A percentile compares a stretch with the other conserved stretches of the same genome.
phyloP scores from a whole-genome alignment of 2,888 invertebrate genomes.

The Epinotia bilunana region DNA sequence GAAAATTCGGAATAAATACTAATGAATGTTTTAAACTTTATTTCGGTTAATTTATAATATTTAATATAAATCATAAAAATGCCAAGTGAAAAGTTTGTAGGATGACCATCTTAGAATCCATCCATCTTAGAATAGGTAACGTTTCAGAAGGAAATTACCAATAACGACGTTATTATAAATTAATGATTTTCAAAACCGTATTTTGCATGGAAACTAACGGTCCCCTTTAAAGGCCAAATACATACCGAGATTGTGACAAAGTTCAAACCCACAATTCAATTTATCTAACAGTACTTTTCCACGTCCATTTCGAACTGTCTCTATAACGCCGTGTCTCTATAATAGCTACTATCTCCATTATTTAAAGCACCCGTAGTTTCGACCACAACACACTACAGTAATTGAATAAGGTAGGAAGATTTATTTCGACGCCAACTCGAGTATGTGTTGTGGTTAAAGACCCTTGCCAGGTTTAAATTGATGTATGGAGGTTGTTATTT shows the following conservation, averaged over 20 bases:
- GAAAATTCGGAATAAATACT: no score
- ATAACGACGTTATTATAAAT: no score
- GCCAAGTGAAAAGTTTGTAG: no score
- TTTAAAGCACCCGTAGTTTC: not conserved
- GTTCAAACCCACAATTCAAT: not conserved
- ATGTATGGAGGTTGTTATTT: slow-evolving; percentile 5
- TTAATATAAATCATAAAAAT: no score
- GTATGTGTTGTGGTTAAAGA: slow-evolving; percentile 16
- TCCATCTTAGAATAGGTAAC: no score
- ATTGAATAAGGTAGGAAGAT: slow-evolving; percentile 23
- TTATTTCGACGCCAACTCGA: not conserved
- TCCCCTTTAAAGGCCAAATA: no score
- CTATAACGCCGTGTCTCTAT: not conserved
- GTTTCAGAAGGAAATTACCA: no score
- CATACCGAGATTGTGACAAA: not conserved
- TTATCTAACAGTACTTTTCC: not conserved
- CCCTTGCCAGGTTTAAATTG: slow-evolving; percentile 18
- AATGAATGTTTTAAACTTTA: no score
- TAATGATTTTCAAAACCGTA: no score
- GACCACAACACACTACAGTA: slow-evolving; percentile 1
- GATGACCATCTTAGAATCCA: no score
- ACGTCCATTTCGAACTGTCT: not conserved
- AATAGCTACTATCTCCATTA: not conserved
- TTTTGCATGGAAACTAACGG: no score
- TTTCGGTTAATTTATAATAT: no score